These are phyloP conservation scores for Dermatophagoides farinae DNA, from an alignment of 1,140 invertebrate species.

Conservation along the genomic window DNA sequence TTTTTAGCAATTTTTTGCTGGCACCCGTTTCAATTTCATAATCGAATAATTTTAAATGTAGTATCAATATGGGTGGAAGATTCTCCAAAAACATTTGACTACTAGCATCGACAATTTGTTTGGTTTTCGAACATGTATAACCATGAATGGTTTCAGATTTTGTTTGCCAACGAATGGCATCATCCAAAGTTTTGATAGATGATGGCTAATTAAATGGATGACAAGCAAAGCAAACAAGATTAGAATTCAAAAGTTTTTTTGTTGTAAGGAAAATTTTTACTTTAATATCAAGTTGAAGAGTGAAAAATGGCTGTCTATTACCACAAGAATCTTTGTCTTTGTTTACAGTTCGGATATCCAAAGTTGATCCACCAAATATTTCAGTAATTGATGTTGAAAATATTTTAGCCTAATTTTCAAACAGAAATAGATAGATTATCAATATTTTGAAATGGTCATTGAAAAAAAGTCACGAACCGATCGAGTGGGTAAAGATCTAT, in stretches of 20 bases:
- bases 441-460: conserved; percentile 7
- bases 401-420: conserved; percentile 38
- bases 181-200: conserved; percentile 39
- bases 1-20: conserved; percentile 65
- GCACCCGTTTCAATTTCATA: conserved; percentile 55
- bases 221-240: background rate
- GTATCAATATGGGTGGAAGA: conserved; percentile 57
- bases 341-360: conserved; percentile 54
- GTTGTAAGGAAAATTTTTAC: conserved; percentile 34
- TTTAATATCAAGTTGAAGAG: conserved; percentile 78
- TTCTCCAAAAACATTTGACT: conserved; percentile 40
- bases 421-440: conserved; percentile 6
- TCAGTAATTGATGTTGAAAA: conserved; percentile 67
- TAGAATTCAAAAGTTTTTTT: conserved; percentile 4
- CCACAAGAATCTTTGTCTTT: conserved; percentile 39
- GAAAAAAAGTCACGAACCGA: conserved; percentile 26
- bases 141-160: conserved; percentile 61
- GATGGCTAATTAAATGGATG: conserved; percentile 40
- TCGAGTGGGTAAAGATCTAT: conserved; percentile 61
- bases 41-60: conserved; percentile 61
- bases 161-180: conserved; percentile 62
- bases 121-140: conserved; percentile 53
- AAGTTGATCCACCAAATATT: conserved; percentile 70
- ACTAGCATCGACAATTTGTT: conserved; percentile 38
- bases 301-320: conserved; percentile 74